phyloP scores from a whole-genome alignment of 2,113 vertebrate species.

The Prolemur simus region DNA sequence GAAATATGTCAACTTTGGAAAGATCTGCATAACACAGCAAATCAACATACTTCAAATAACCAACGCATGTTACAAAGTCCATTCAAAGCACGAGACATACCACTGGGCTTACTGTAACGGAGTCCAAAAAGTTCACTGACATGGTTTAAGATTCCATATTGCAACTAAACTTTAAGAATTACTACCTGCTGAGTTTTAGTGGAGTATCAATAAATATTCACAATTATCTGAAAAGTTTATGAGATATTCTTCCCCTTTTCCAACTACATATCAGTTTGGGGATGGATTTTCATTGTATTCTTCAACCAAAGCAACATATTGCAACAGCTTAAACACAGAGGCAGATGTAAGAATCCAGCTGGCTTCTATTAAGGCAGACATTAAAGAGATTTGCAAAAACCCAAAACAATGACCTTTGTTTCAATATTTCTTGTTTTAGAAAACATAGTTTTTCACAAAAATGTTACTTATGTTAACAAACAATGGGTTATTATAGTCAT shows the following conservation, averaged over 20 bases:
- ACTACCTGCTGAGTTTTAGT: not conserved
- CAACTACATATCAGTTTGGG: not conserved
- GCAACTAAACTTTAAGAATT: not conserved
- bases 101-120: not conserved
- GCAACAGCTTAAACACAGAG: not conserved
- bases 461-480: not conserved
- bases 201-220: not conserved
- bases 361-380: not conserved
- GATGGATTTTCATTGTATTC: not conserved
- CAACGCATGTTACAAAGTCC: not conserved
- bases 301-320: not conserved
- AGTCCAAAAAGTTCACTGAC: not conserved
- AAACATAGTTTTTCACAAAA: not conserved
- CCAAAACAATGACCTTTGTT: not conserved
- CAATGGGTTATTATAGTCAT: not conserved
- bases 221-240: not conserved
- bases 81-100: not conserved
- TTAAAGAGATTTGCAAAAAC: not conserved
- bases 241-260: not conserved
- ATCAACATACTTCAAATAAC: not conserved
- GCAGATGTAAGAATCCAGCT: not conserved
- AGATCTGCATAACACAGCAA: not conserved
- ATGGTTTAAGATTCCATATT: not conserved
- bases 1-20: not conserved
- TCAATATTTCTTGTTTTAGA: not conserved